Percentiles rank a stretch among this genome's conserved stretches.
These are phyloP conservation scores for Phyllopteryx taeniolatus DNA, from an alignment of 2,113 vertebrate species.

Conservation along the genomic window DNA sequence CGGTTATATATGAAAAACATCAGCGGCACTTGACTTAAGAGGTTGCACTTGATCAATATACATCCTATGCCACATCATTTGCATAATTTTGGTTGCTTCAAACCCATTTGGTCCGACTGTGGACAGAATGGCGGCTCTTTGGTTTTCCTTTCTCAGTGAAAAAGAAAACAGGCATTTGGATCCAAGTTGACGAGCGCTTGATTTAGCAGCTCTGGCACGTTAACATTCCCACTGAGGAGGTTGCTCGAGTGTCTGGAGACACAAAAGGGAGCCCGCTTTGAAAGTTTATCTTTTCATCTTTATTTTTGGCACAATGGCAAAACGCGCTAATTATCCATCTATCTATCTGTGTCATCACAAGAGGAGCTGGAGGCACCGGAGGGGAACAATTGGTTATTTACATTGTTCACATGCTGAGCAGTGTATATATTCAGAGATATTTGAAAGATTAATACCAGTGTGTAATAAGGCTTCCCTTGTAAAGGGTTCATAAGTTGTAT, in stretches of 20 bases:
- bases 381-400: constrained; percentile 19
- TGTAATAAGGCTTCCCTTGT: no score
- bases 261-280: constrained; percentile 25
- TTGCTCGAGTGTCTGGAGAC: constrained; percentile 29
- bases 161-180: neutral
- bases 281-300: constrained; percentile 41
- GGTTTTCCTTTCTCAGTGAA: neutral
- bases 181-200: constrained; percentile 15
- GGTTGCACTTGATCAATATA: no score
- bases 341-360: constrained; percentile 29
- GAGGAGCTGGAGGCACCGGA: constrained; percentile 20
- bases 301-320: constrained; percentile 42
- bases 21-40: neutral
- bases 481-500: no score
- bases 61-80: no score
- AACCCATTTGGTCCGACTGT: neutral
- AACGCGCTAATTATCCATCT: constrained; percentile 34
- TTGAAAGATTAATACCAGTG: neutral
- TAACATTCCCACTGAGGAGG: constrained; percentile 15
- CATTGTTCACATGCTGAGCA: constrained; percentile 21
- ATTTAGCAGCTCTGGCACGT: constrained; percentile 23
- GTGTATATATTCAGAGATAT: constrained; percentile 12
- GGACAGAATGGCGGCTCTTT: neutral
- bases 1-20: neutral
- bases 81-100: neutral